Conservation (phyloP, 2,797 vertebrate species). For the Cossypha heuglini region DNA sequence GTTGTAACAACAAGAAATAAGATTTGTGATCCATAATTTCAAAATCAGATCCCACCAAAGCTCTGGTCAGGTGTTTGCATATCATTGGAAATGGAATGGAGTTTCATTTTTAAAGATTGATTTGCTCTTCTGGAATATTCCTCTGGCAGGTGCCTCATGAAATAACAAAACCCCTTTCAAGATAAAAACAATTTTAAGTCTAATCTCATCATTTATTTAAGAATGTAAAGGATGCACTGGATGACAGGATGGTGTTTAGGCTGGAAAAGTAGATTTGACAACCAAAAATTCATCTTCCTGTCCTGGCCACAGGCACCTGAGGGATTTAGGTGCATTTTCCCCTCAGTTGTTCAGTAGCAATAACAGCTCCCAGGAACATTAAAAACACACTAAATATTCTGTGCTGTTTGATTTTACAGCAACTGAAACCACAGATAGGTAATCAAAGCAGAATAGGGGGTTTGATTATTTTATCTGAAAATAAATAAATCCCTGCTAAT, state of each 20-base stretch:
- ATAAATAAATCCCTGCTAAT: not conserved
- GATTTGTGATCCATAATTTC: not conserved
- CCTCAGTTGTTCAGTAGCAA: not conserved
- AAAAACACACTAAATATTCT: not conserved
- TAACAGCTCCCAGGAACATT: not conserved
- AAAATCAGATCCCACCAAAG: not conserved
- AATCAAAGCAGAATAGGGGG: not conserved
- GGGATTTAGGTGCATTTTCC: not conserved
- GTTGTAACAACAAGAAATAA: not conserved
- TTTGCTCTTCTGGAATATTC: not conserved
- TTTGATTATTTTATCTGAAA: not conserved
- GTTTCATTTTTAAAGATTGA: not conserved
- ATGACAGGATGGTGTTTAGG: not conserved
- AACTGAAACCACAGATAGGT: not conserved
- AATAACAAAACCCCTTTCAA: not conserved
- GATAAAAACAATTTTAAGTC: not conserved
- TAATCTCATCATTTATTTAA: not conserved
- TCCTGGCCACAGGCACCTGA: not conserved
- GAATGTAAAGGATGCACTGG: not conserved
- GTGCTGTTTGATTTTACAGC: not conserved
- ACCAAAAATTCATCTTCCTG: not conserved
- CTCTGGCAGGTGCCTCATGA: not conserved
- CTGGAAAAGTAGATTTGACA: not conserved
- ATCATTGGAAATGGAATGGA: not conserved
- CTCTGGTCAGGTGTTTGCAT: fast-evolving